Evolutionary conservation across 1,140 invertebrate species (phyloP), one percentile per base, ranked within the genome.

Genomic region (Cotesia chilonis): DNA sequence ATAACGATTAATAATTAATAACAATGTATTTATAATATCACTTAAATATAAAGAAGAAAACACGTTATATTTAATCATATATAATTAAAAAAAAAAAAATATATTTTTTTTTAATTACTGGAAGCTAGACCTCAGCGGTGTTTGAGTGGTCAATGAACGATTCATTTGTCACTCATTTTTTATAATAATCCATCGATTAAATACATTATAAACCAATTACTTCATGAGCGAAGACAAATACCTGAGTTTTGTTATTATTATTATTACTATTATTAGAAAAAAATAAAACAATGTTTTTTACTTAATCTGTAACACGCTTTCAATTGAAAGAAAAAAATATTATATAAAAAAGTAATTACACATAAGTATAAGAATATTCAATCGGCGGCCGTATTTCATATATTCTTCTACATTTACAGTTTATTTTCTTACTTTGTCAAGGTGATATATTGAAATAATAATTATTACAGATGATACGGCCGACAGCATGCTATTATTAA

Each of bases 1-100:
- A 57, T 20, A 57, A 57, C 54, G 54, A 20, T 20, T 57, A 57
- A 57, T 57, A 57, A 57, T 57, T 20, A 57, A 57, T 57, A 57
- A 57, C 54, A 57, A 57, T 57, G n/a, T 57, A 17, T 57, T 17
- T 57, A 57, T 47, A 52, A 52, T 4, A n/a, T 57, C 5, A 57
- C n/a, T 47, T 47, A 47, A 47, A 47, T 47, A 10, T 47, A 47
- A 5, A 47, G 41, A 47, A 47, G 41, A 47, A 47, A 47, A 47
- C 41, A 47, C 7, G 41, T 9, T 57, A 17, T n/a, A n/a, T 57
- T 57, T 57, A 12, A 10, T 60, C 28, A 35, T 60, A 35, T 60
- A 10, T 60, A 60, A 60, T 57, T 10, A 17, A 17, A 57, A 17
- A 12, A 57, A 9, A 17, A 17, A 4, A 57, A 10, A 28, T 36